Conservation (phyloP, 1,140 invertebrate genomes). For the Parapsyche elsis region DNA sequence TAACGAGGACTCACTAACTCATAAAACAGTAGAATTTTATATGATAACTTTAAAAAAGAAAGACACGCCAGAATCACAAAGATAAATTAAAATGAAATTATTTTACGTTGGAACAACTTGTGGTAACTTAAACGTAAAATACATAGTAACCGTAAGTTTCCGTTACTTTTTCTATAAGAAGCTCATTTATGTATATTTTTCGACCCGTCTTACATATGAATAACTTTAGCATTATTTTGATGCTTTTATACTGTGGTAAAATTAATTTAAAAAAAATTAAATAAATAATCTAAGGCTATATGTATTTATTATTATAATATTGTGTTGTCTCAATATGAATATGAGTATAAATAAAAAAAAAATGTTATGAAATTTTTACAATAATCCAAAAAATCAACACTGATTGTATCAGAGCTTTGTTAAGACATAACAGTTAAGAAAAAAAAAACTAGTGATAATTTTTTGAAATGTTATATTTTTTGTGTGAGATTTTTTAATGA, state of each 20-base stretch:
- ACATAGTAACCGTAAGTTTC: not conserved
- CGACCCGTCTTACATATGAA: constrained; percentile 11
- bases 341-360: not conserved
- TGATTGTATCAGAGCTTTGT: constrained; percentile 4
- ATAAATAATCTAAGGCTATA: not conserved
- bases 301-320: not conserved
- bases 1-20: not conserved
- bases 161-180: not conserved
- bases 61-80: no score
- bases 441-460: constrained; percentile 10
- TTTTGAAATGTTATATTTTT: constrained; percentile 10
- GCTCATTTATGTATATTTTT: constrained; percentile 27
- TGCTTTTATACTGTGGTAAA: constrained; percentile 19
- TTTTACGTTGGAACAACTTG: no score
- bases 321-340: constrained; percentile 19
- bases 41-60: no score
- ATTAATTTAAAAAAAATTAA: not conserved
- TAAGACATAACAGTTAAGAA: constrained; percentile 4
- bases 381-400: constrained; percentile 5
- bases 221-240: constrained; percentile 13
- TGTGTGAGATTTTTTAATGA: not conserved
- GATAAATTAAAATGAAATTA: no score
- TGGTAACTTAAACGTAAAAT: no score
- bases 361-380: constrained; percentile 14
- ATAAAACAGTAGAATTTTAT: not conserved